Conservation (phyloP, 2,888 invertebrate genomes). For the Standfussiana lucernea region DNA sequence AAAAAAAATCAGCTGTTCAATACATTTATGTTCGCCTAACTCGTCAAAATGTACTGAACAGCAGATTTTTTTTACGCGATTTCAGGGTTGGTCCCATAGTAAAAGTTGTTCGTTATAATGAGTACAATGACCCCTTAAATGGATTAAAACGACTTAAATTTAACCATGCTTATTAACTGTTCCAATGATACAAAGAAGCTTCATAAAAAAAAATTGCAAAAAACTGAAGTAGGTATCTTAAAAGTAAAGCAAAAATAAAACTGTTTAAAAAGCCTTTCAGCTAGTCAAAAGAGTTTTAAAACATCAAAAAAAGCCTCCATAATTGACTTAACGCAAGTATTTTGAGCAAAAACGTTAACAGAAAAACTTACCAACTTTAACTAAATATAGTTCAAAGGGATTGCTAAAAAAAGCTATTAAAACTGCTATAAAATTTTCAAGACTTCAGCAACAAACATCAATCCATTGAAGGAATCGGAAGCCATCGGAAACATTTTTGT, state of each 20-base stretch:
- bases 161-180: neutral
- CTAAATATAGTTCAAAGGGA: conserved; percentile 49
- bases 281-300: conserved; percentile 18
- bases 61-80: too few species aligned
- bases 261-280: conserved; percentile 31
- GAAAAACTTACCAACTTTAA: conserved; percentile 31
- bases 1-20: too few species aligned
- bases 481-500: conserved; percentile 56
- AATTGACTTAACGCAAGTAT: conserved; percentile 18
- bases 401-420: conserved; percentile 63
- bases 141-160: too few species aligned
- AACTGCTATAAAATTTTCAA: conserved; percentile 68
- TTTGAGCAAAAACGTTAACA: conserved; percentile 17
- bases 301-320: conserved; percentile 2
- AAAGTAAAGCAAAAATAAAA: neutral
- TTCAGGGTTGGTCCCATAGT: too few species aligned
- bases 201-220: neutral
- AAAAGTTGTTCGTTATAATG: too few species aligned
- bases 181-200: neutral
- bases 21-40: too few species aligned
- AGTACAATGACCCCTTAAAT: too few species aligned
- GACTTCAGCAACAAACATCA: conserved; percentile 69
- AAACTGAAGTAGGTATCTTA: too few species aligned
- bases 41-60: too few species aligned
- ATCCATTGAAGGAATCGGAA: conserved; percentile 62